Conservation (phyloP, 2,113 vertebrate genomes). For the Megaceryle maxima region DNA sequence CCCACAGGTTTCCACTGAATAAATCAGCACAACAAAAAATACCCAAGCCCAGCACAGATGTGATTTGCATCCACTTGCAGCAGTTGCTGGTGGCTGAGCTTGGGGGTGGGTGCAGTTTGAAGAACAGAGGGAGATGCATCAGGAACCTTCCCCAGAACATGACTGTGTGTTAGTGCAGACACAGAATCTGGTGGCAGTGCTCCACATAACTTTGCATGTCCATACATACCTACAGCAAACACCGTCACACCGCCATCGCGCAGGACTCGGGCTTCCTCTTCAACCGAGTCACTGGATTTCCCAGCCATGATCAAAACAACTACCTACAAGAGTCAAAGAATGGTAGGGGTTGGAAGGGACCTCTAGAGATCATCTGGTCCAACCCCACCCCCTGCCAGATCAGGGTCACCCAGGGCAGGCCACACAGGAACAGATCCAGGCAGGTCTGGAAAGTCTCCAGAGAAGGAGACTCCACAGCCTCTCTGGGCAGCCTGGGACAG, state of each 20-base stretch:
- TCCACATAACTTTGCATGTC: not conserved
- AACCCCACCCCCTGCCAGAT: no score
- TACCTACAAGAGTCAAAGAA: slow-evolving; percentile 65
- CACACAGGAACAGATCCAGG: no score
- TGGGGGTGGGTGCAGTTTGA: not conserved
- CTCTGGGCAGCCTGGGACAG: no score
- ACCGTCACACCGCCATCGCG: slow-evolving; percentile 81
- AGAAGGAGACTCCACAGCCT: no score
- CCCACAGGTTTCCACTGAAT: not conserved
- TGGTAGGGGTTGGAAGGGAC: no score
- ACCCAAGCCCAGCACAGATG: not conserved
- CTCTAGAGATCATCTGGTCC: no score
- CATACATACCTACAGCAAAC: slow-evolving; percentile 84
- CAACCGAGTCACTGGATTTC: slow-evolving; percentile 77
- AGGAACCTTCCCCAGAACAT: not conserved
- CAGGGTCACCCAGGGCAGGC: no score
- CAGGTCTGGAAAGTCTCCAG: no score
- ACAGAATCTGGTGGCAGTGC: no score
- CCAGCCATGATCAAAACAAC: slow-evolving; percentile 82
- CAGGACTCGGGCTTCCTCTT: slow-evolving; percentile 68
- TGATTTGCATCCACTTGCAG: not conserved
- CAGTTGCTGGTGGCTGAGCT: not conserved
- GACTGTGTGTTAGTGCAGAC: fast-evolving
- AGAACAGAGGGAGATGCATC: fast-evolving
- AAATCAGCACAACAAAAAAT: not conserved